Conservation (phyloP, 1,140 invertebrate genomes). For the Telenomus remus region DNA sequence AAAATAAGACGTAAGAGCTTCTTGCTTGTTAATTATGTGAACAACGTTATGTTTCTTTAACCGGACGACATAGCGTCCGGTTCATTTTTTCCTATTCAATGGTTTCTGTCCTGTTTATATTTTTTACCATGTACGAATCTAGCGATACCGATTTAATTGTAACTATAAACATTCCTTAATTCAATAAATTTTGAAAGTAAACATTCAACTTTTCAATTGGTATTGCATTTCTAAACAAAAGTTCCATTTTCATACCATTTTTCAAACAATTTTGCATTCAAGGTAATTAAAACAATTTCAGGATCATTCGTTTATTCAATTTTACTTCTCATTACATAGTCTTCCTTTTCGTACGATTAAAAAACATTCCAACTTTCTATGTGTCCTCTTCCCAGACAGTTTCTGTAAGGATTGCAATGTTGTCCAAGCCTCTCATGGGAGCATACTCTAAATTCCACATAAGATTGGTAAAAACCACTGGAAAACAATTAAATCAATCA, state of each 20-base stretch:
- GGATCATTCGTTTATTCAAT: too few species aligned
- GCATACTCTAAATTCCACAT: slow-evolving; percentile 87
- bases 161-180: slow-evolving; percentile 34
- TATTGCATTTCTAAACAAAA: neutral
- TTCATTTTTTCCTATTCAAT: slow-evolving; percentile 8
- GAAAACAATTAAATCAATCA: slow-evolving; percentile 68
- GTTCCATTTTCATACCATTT: neutral
- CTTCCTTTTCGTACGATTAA: too few species aligned
- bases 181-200: slow-evolving; percentile 53
- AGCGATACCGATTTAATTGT: slow-evolving; percentile 41
- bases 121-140: slow-evolving; percentile 32
- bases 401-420: slow-evolving; percentile 85
- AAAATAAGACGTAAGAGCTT: slow-evolving; percentile 7
- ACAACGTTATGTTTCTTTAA: slow-evolving; percentile 13
- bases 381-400: slow-evolving; percentile 80
- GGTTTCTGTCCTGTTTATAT: slow-evolving; percentile 23
- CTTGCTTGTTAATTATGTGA: slow-evolving; percentile 16
- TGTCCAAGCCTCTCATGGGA: slow-evolving; percentile 81
- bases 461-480: slow-evolving; percentile 81
- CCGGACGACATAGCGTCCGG: slow-evolving; percentile 2
- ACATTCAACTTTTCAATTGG: slow-evolving; percentile 24
- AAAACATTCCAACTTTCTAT: slow-evolving; percentile 29
- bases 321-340: too few species aligned
- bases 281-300: too few species aligned
- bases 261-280: too few species aligned